These are phyloP conservation scores for Montipora capricornis DNA, from an alignment of 64 coral and sea anemone species.

Conservation along the genomic window DNA sequence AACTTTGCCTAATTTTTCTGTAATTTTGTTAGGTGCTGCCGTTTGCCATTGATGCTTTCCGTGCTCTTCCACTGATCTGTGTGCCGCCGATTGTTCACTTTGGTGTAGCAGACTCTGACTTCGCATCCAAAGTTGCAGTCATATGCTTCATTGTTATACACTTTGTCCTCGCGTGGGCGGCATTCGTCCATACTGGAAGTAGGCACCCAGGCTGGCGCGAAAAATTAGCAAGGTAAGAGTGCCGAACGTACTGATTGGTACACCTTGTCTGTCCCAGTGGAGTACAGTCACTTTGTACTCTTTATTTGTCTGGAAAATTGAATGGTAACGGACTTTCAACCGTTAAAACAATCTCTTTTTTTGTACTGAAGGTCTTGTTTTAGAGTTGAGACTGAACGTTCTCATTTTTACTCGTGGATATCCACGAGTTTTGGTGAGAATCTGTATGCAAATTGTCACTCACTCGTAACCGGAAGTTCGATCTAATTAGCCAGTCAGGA, in stretches of 20 bases:
- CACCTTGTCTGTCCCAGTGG: not conserved
- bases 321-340: no score
- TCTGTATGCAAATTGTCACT: no score
- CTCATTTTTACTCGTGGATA: no score
- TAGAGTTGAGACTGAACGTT: no score
- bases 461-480: no score
- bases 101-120: slow-evolving; percentile 11
- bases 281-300: not conserved
- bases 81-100: slow-evolving; percentile 12
- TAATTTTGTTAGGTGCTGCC: not conserved
- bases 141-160: slow-evolving; percentile 36
- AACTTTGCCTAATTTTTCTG: no score
- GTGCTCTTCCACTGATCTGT: slow-evolving; percentile 54
- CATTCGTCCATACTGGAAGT: slow-evolving; percentile 55
- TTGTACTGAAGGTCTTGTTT: no score
- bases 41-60: not conserved
- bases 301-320: slow-evolving; percentile 18
- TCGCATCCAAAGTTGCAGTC: slow-evolving; percentile 13
- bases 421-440: no score
- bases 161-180: slow-evolving; percentile 40
- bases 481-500: no score
- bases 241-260: not conserved
- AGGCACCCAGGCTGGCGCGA: slow-evolving; percentile 45
- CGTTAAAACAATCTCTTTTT: no score
- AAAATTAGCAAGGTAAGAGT: slow-evolving; percentile 63